These are phyloP conservation scores for Aythya baeri DNA, from an alignment of 2,113 vertebrate species.

Conservation along the genomic window DNA sequence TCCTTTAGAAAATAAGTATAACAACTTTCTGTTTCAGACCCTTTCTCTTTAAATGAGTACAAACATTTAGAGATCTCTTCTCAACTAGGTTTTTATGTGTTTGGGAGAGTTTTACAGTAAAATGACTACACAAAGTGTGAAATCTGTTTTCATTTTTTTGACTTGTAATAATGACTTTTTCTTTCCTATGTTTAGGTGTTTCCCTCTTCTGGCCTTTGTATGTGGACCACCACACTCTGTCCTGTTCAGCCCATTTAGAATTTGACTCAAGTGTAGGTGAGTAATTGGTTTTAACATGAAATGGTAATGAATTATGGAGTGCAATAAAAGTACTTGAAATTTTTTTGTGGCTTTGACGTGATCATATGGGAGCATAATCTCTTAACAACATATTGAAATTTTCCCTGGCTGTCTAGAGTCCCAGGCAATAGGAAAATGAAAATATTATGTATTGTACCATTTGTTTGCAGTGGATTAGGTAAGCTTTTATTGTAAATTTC, in stretches of 20 bases:
- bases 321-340: not conserved
- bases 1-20: not conserved
- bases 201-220: not conserved
- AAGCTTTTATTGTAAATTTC: not conserved
- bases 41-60: not conserved
- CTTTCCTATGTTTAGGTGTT: not conserved
- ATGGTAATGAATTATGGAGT: not conserved
- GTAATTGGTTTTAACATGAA: not conserved
- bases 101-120: not conserved
- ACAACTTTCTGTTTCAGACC: not conserved
- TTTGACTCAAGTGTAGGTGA: constrained; percentile 4
- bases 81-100: not conserved
- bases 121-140: not conserved
- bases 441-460: not conserved
- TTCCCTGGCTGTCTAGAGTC: not conserved
- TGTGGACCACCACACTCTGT: not conserved
- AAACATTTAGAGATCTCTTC: not conserved
- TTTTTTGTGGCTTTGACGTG: not conserved
- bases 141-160: not conserved
- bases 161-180: not conserved
- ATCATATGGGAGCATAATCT: not conserved
- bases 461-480: not conserved
- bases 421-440: not conserved
- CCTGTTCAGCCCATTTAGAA: not conserved
- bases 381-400: not conserved